Conservation (phyloP, 2,888 invertebrate genomes). For the Lithophane ornitopus region DNA sequence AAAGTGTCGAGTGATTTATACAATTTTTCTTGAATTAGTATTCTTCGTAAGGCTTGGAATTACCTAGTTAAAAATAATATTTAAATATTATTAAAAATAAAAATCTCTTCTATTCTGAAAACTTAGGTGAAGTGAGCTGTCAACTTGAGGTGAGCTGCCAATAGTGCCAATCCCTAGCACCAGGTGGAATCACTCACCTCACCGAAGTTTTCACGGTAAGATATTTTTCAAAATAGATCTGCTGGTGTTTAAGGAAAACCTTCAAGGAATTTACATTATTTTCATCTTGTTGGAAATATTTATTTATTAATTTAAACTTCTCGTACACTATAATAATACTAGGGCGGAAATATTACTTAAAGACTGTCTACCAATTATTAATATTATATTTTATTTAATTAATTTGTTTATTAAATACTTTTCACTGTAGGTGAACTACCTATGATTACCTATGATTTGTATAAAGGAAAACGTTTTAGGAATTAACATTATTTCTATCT, state of each 20-base stretch:
- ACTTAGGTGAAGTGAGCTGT: too few species aligned
- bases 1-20: constrained; percentile 8
- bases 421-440: neutral
- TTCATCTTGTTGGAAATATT: neutral
- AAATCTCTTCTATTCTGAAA: too few species aligned
- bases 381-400: neutral
- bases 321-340: too few species aligned
- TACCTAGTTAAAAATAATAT: constrained; percentile 43
- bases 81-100: constrained; percentile 32
- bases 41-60: constrained; percentile 15
- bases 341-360: neutral
- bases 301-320: too few species aligned
- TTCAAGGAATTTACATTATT: neutral
- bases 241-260: neutral
- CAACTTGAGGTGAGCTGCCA: too few species aligned
- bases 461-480: neutral
- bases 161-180: too few species aligned
- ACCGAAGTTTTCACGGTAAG: too few species aligned
- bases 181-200: too few species aligned
- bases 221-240: too few species aligned
- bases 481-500: neutral
- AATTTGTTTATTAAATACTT: neutral
- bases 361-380: neutral
- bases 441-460: neutral
- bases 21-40: neutral